Conservation (phyloP, 2,113 vertebrate genomes). For the Daphoenositta chrysoptera region DNA sequence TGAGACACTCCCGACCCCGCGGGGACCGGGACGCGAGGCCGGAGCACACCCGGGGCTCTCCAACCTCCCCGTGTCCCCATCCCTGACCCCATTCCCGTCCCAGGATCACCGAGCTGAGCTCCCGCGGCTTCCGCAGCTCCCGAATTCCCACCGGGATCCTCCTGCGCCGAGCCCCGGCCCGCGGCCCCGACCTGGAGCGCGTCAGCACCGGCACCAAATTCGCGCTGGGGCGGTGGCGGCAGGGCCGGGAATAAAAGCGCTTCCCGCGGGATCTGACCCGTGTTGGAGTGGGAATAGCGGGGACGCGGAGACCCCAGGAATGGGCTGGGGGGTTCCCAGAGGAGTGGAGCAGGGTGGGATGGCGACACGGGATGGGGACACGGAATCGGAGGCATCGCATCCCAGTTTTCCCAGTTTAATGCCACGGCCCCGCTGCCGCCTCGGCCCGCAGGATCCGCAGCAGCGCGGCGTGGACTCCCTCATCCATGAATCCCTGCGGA, state of each 20-base stretch:
- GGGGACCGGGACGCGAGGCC: neutral
- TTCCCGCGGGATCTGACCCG: neutral
- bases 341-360: neutral
- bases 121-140: neutral
- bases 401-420: neutral
- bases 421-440: neutral
- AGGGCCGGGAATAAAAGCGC: neutral
- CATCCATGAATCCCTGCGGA: neutral
- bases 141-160: neutral
- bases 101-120: neutral
- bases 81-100: neutral
- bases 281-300: accelerated
- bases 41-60: neutral
- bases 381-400: accelerated
- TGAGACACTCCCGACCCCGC: neutral
- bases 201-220: constrained; percentile 1
- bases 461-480: neutral
- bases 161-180: neutral
- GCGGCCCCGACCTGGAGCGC: neutral
- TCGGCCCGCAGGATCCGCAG: neutral
- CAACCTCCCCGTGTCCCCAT: accelerated
- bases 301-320: accelerated
- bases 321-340: neutral
- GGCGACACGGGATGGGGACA: neutral
- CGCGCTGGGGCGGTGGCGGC: neutral